These are phyloP conservation scores for Eupelmus urozonus DNA, from an alignment of 2,888 invertebrate genomes.

Conservation along the genomic window DNA sequence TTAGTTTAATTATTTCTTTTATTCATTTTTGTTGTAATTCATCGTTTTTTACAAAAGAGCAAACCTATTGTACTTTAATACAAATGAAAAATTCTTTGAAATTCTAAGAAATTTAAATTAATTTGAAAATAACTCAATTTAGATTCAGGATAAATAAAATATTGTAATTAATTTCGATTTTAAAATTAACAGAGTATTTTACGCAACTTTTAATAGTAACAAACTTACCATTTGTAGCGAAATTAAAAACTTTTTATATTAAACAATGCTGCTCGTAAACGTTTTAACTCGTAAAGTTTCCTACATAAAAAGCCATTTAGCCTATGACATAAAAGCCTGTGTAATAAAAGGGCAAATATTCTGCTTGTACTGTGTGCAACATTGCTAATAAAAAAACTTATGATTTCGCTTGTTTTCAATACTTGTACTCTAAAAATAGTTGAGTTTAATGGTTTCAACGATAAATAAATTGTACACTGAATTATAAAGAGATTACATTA, in stretches of 20 bases:
- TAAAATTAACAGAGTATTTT: too few relatives aligned
- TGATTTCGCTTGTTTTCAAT: neutral
- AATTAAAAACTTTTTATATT: neutral
- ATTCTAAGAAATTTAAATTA: too few relatives aligned
- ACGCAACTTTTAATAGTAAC: neutral
- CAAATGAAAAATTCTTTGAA: too few relatives aligned
- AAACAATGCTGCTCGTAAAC: conserved; percentile 4
- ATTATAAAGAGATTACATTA: too few relatives aligned
- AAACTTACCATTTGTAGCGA: neutral
- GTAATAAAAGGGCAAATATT: conserved; percentile 17
- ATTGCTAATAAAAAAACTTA: neutral
- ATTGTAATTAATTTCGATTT: too few relatives aligned
- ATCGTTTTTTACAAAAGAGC: too few relatives aligned
- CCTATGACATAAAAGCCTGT: conserved; percentile 1
- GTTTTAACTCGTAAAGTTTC: conserved; percentile 25
- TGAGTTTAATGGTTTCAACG: neutral
- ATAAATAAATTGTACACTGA: too few relatives aligned
- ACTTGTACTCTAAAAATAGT: neutral
- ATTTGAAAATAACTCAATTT: too few relatives aligned
- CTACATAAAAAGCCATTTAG: conserved; percentile 16
- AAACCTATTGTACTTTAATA: too few relatives aligned
- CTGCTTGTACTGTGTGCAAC: conserved; percentile 1
- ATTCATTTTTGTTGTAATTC: too few relatives aligned
- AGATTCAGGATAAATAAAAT: too few relatives aligned
- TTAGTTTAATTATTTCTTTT: too few relatives aligned